phyloP scores from a whole-genome alignment of 2,797 vertebrate genomes.

The Propithecus perrieri region DNA sequence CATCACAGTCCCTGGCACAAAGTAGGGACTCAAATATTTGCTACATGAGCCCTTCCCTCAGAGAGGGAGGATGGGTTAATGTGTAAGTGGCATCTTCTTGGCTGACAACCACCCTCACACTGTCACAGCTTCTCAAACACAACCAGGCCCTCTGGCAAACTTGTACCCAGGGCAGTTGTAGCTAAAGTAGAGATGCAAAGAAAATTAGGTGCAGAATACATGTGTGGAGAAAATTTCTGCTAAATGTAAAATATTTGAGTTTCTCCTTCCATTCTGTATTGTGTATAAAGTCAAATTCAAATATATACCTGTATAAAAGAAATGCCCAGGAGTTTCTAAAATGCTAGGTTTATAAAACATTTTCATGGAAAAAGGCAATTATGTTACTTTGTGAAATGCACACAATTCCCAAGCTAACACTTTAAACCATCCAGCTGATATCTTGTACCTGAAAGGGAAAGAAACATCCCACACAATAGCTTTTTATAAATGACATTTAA shows the following conservation, averaged over 20 bases:
- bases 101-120: background rate
- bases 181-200: background rate
- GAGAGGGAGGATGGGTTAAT: background rate
- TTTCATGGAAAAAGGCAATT: background rate
- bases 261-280: background rate
- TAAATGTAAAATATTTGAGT: background rate
- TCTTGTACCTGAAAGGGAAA: background rate
- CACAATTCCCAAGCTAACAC: background rate
- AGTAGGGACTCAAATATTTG: background rate
- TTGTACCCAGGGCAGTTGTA: background rate
- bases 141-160: background rate
- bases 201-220: background rate
- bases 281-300: background rate
- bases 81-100: background rate
- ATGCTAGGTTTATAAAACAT: background rate
- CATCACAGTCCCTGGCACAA: background rate
- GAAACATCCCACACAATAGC: background rate
- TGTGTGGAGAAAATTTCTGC: background rate
- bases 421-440: background rate
- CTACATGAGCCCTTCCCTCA: background rate
- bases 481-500: background rate
- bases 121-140: background rate
- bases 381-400: background rate
- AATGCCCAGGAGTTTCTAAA: slow-evolving; percentile 37
- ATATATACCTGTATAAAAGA: background rate